Evolutionary conservation across 2,113 vertebrate species (phyloP).

Genomic region (Scalopus aquaticus): DNA sequence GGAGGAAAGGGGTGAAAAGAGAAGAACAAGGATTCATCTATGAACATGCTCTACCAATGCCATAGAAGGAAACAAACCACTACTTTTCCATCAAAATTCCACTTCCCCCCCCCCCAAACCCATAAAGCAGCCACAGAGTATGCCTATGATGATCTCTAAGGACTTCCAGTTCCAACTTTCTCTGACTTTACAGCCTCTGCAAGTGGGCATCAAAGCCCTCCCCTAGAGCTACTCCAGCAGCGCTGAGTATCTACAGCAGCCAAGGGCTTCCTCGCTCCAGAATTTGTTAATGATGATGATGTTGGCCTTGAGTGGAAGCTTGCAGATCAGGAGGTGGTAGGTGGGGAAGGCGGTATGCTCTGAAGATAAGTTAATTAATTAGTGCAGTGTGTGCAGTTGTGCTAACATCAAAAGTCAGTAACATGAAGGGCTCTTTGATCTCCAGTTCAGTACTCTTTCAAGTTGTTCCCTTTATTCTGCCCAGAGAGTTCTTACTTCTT

Average conservation of each 20-base stretch:
- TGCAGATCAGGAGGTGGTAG: constrained; percentile 26
- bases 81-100: background rate
- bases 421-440: constrained; percentile 69
- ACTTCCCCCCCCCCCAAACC: background rate
- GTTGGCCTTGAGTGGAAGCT: background rate
- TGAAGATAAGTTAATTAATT: constrained; percentile 70
- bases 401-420: constrained; percentile 63
- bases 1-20: background rate
- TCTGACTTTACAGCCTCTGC: constrained; percentile 30
- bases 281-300: constrained; percentile 30
- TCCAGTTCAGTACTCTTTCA: constrained; percentile 62
- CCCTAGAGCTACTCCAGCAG: constrained; percentile 17
- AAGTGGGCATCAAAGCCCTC: constrained; percentile 54
- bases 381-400: constrained; percentile 11
- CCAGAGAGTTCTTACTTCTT: constrained; percentile 60
- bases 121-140: background rate
- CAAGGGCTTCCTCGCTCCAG: background rate
- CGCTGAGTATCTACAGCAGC: background rate
- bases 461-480: constrained; percentile 56
- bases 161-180: constrained; percentile 3
- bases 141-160: background rate
- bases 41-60: background rate
- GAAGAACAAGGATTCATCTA: background rate
- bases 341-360: constrained; percentile 1
- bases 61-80: background rate